Evolutionary conservation across 2,113 vertebrate genomes (phyloP), one percentile per base, ranked within the genome.

Genomic region (Hippocampus abdominalis): DNA sequence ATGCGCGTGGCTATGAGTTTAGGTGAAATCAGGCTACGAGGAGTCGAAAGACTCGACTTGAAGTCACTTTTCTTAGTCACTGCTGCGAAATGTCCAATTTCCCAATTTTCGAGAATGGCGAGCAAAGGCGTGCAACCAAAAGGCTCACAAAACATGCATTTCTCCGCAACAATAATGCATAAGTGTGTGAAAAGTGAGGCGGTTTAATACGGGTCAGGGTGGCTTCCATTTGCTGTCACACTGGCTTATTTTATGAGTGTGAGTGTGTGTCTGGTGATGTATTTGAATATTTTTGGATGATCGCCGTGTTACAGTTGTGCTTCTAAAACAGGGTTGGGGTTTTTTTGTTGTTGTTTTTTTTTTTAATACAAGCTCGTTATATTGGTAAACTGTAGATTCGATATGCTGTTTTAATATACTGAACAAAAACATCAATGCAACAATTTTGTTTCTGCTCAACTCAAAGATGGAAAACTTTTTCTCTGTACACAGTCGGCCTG

Each of bases 241-340:
- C 20, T 68, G 57, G 78, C 49, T 73, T 72, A 59, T 78, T 77
- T 83, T 65, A 60, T 73, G 78, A 70, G 64, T 81, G 72, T 82
- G 78, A 18, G 40, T 64, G 63, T 18, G 40, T 23, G 12, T 64
- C 39, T 67, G 84, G 68, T 81, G 75, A 46, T 72, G 70, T 82
- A 49, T 72, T 84, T 78, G 76, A 89, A 78, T 86, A 83, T 87
- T 88, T 87, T 87, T 82, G 60, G 66, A 71, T 77, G 76, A 78
- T 77, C 5, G 27, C 61, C 80, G 82, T 89, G 79, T 79, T 85
- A 64, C 80, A 75, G 76, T 81, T 62, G 77, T 80, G 79, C 86
- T 81, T 83, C 74, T 77, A 65, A 78, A 80, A 82, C 69, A 79
- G 75, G 71, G 71, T 74, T 84, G 51, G n/a, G 21, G 21, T 75